Conservation (phyloP, 2,888 invertebrate genomes). For the Chironomus riparius region DNA sequence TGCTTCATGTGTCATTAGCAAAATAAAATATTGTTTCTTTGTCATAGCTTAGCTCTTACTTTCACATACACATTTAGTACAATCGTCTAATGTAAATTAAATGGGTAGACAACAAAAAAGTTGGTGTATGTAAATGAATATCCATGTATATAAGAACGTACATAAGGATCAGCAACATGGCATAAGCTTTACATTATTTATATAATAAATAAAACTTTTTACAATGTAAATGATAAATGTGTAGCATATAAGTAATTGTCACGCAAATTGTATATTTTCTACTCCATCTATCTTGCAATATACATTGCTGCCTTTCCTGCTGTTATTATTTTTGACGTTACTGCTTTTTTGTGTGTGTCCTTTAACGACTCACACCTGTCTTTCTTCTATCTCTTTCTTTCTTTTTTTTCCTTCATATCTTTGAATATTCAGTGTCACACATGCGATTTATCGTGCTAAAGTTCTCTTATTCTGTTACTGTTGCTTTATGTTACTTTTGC, state of each 20-base stretch:
- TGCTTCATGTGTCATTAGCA: not conserved
- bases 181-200: slow-evolving; percentile 20
- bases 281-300: not conserved
- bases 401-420: no score
- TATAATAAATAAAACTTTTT: not conserved
- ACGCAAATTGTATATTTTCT: slow-evolving; percentile 9
- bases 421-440: not conserved
- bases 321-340: no score
- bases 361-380: slow-evolving; percentile 22
- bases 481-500: no score
- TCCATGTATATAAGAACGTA: not conserved
- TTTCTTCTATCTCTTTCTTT: not conserved
- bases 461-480: not conserved
- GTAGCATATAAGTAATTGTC: slow-evolving; percentile 17
- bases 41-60: not conserved
- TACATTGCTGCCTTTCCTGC: not conserved
- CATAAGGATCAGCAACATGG: not conserved
- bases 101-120: not conserved
- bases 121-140: not conserved
- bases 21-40: not conserved
- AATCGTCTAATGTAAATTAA: not conserved
- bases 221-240: slow-evolving; percentile 16
- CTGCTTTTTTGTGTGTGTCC: not conserved
- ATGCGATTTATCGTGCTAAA: not conserved
- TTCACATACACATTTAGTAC: not conserved